Base-by-base conservation (phyloP, 2,113 vertebrate species). In the Pycnonotus jocosus region DNA sequence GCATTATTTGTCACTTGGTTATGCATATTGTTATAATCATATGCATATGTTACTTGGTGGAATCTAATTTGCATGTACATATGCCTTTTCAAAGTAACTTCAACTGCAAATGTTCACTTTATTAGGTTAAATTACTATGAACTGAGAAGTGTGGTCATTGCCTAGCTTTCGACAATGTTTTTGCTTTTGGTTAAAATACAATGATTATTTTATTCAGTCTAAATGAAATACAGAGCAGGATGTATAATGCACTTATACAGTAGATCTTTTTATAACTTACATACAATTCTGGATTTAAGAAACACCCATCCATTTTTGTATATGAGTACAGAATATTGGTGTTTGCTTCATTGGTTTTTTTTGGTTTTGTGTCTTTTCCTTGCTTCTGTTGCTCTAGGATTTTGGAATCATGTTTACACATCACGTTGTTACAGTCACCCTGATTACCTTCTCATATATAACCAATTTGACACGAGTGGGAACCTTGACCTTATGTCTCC, bases 381-480 rank as follows among this genome's bases (percentile, higher is more conserved):
- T 88, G 35, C 60, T 93, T 96, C 40, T 94, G 33, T 90, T 94
- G 44, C 73, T 96, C 58, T 97, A 99, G 99, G 99, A 99, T 95
- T 99, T 99, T 93, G 98, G 98, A 87, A 96, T 99, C 95, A 99
- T 99, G 99, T 99, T 99, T 97, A 97, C 99, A 94, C 99, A 99
- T 97, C 99, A 99, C 40, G 88, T 99, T 96, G 91, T 98, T 92
- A 58, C 98, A 69, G 97, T 99, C 97, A 98, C 96, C 69, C 98
- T 99, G 97, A 98, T 99, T 96, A 97, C 97, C 78, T 98, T 99
- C 97, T 99, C 99, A 48, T 99, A 99, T 20, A 98, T 99, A 93
- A 99, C 99, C 97, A 99, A 99, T 97, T 98, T 99, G 99, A 98
- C 98, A 69, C 98, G 99, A 90, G 98, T 99, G 81, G 99, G 99